Conservation (phyloP, 2,797 vertebrate genomes). For the Mormyrops attenuatus region DNA sequence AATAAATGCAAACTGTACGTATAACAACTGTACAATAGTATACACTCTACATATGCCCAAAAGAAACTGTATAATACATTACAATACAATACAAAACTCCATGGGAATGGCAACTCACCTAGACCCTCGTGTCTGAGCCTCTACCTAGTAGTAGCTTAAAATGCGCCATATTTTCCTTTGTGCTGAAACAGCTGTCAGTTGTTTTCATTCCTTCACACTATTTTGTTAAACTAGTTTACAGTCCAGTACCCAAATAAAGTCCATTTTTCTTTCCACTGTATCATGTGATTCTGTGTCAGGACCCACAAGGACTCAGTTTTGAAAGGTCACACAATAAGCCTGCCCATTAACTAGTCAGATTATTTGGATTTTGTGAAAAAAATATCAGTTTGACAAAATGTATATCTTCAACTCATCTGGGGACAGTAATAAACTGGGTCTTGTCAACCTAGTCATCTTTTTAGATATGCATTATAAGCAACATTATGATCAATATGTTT, state of each 20-base stretch:
- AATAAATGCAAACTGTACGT: neutral
- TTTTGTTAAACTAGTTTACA: neutral
- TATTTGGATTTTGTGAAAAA: neutral
- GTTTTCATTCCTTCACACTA: neutral
- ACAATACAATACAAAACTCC: neutral
- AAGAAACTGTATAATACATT: neutral
- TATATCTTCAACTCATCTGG: neutral
- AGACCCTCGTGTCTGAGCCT: neutral
- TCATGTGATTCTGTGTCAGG: neutral
- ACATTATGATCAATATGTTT: neutral
- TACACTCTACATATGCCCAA: neutral
- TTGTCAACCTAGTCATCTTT: neutral
- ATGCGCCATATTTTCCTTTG: neutral
- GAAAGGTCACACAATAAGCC: neutral
- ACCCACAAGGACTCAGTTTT: neutral
- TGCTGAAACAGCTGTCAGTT: neutral
- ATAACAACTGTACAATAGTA: neutral
- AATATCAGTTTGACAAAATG: neutral
- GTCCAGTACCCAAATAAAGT: neutral
- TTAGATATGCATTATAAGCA: neutral
- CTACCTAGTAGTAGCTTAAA: neutral
- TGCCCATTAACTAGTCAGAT: neutral
- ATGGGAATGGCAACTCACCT: neutral
- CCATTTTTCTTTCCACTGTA: neutral
- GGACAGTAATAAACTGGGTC: neutral